These are phyloP conservation scores for Actinernus sp. DNA, from an alignment of 92 coral and sea anemone species.

Conservation along the genomic window DNA sequence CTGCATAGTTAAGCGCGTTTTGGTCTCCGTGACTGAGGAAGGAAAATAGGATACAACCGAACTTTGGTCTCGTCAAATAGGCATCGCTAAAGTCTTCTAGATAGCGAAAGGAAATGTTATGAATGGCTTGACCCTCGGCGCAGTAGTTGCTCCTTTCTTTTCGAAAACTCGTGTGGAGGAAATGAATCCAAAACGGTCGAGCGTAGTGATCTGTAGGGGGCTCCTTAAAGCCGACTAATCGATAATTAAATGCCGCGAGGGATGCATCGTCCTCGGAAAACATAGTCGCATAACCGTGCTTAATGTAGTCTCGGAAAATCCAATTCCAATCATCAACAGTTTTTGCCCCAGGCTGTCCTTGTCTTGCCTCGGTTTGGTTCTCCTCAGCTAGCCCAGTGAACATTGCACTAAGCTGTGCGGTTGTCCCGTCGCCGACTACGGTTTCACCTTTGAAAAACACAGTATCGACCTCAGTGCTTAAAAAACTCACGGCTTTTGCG, in stretches of 20 bases:
- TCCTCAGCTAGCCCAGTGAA: slow-evolving; percentile 80
- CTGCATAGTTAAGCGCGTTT: slow-evolving; percentile 60
- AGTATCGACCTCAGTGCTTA: not conserved
- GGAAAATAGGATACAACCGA: slow-evolving; percentile 50
- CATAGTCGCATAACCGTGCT: slow-evolving; percentile 69
- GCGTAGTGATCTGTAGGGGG: slow-evolving; percentile 74
- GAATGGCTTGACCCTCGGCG: slow-evolving; percentile 43
- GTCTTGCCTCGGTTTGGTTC: slow-evolving; percentile 75
- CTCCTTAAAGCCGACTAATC: slow-evolving; percentile 44
- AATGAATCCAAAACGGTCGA: slow-evolving; percentile 58
- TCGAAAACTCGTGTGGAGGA: slow-evolving; percentile 4
- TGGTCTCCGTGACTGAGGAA: slow-evolving; percentile 61
- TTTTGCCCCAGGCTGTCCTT: slow-evolving; percentile 57
- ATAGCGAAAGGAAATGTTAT: slow-evolving; percentile 57
- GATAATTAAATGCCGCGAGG: slow-evolving; percentile 37
- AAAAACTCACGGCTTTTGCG: slow-evolving; percentile 7
- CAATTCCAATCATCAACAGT: slow-evolving; percentile 77
- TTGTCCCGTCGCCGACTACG: slow-evolving; percentile 83
- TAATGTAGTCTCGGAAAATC: slow-evolving; percentile 66
- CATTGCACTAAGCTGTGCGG: slow-evolving; percentile 80
- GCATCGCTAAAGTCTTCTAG: slow-evolving; percentile 52
- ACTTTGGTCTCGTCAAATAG: slow-evolving; percentile 51
- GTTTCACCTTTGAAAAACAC: slow-evolving; percentile 62
- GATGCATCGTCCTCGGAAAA: slow-evolving; percentile 57
- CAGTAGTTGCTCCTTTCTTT: slow-evolving; percentile 9